These are phyloP conservation scores for Deilephila elpenor DNA, from an alignment of 2,888 invertebrate genomes.

Conservation along the genomic window DNA sequence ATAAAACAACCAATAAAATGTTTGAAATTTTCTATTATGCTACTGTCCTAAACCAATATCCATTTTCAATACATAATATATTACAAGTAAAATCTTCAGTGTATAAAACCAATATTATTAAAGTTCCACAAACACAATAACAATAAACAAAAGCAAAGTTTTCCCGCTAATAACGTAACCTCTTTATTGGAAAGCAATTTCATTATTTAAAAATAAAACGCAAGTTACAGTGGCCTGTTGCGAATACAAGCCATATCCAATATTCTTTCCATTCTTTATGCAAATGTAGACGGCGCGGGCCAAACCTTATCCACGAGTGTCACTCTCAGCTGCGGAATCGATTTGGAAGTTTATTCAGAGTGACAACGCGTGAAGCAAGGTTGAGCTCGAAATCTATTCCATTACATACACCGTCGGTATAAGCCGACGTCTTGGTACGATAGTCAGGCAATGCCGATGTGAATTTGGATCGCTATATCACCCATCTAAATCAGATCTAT, in stretches of 20 bases:
- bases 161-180: neutral
- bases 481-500: conserved; percentile 56
- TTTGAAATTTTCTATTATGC: neutral
- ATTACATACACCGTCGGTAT: conserved; percentile 52
- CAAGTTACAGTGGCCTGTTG: conserved; percentile 17
- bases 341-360: conserved; percentile 82
- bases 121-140: conserved; percentile 13
- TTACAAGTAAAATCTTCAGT: conserved; percentile 1
- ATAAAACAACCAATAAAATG: neutral
- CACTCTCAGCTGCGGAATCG: conserved; percentile 82
- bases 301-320: conserved; percentile 74
- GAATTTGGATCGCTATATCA: conserved; percentile 52
- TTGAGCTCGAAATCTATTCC: conserved; percentile 69
- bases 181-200: conserved; percentile 12
- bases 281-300: conserved; percentile 71
- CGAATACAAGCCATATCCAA: conserved; percentile 43
- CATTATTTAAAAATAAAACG: conserved; percentile 10
- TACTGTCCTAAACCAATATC: neutral
- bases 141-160: neutral
- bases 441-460: conserved; percentile 50
- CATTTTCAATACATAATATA: neutral
- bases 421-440: conserved; percentile 46
- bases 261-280: conserved; percentile 76
- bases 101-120: neutral
- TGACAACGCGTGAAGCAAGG: conserved; percentile 79